Conservation (phyloP, 2,888 invertebrate species). For the Euplagia quadripunctaria region DNA sequence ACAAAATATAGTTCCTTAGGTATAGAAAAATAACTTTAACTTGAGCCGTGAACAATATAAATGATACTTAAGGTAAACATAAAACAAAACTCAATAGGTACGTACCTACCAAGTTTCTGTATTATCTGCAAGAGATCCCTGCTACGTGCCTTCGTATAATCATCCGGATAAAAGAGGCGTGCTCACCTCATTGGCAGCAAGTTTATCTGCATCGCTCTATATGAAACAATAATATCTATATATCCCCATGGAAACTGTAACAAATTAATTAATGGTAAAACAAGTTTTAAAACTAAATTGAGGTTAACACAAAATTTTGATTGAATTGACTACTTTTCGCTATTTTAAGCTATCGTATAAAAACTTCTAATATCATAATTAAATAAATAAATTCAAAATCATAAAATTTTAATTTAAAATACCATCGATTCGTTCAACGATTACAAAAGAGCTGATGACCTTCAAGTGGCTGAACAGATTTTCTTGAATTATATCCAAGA, state of each 20-base stretch:
- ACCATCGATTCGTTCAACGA: too few relatives aligned
- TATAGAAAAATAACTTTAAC: too few relatives aligned
- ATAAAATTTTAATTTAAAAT: too few relatives aligned
- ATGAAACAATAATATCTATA: conserved; percentile 52
- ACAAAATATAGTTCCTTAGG: too few relatives aligned
- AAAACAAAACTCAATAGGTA: conserved; percentile 36
- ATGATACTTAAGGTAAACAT: conserved; percentile 18
- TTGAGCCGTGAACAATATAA: neutral
- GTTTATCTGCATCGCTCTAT: conserved; percentile 64
- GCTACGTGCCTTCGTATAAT: conserved; percentile 83
- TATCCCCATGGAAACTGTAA: neutral
- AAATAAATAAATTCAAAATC: too few relatives aligned
- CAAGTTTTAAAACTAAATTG: neutral
- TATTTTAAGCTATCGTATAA: too few relatives aligned
- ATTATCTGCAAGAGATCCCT: conserved; percentile 75
- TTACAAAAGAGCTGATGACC: too few relatives aligned
- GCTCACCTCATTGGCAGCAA: conserved; percentile 72
- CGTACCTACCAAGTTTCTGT: conserved; percentile 34
- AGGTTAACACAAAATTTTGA: too few relatives aligned
- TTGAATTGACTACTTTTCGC: too few relatives aligned
- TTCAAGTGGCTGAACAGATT: too few relatives aligned
- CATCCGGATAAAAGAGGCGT: conserved; percentile 78
- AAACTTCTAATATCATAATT: too few relatives aligned
- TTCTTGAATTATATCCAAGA: too few relatives aligned
- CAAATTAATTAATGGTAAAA: neutral